phyloP scores from a whole-genome alignment of 1,140 invertebrate genomes.

The Drosophila equinoxialis region DNA sequence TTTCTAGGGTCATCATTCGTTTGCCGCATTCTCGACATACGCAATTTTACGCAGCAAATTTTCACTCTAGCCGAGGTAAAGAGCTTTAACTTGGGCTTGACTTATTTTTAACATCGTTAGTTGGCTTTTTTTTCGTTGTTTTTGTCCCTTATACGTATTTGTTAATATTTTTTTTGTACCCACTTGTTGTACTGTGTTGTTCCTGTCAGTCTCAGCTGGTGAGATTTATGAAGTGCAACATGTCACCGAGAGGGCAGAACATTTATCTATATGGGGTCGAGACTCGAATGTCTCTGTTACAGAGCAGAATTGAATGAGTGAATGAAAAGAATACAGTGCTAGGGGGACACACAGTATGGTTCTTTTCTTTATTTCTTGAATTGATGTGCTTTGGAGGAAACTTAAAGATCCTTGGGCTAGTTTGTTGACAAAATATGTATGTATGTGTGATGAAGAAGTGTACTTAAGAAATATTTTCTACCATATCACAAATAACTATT shows the following conservation, averaged over 20 bases:
- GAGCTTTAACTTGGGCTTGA: slow-evolving; percentile 47
- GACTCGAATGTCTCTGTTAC: neutral
- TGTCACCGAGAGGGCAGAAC: slow-evolving; percentile 43
- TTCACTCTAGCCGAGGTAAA: slow-evolving; percentile 37
- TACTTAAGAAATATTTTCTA: no score
- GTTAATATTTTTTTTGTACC: slow-evolving; percentile 35
- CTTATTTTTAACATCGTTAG: slow-evolving; percentile 77
- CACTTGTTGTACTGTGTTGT: slow-evolving; percentile 66
- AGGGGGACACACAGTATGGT: slow-evolving; percentile 11
- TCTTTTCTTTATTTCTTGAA: neutral
- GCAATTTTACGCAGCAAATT: slow-evolving; percentile 63
- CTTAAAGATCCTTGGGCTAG: slow-evolving; percentile 52
- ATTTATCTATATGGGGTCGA: slow-evolving; percentile 49
- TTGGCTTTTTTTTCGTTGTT: slow-evolving; percentile 25
- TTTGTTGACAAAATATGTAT: slow-evolving; percentile 2
- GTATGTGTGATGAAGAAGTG: no score
- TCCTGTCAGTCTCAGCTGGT: slow-evolving; percentile 71
- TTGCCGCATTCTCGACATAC: slow-evolving; percentile 49
- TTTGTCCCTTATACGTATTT: neutral
- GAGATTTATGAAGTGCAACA: slow-evolving; percentile 79
- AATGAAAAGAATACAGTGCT: slow-evolving; percentile 9
- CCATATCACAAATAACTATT: no score
- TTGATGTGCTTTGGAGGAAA: slow-evolving; percentile 11
- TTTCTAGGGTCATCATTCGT: slow-evolving; percentile 43
- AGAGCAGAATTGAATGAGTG: slow-evolving; percentile 29